A percentile compares a stretch with the other conserved stretches of the same genome.
Evolutionary conservation across 2,797 vertebrate genomes (phyloP).

Genomic region (Argentina silus): DNA sequence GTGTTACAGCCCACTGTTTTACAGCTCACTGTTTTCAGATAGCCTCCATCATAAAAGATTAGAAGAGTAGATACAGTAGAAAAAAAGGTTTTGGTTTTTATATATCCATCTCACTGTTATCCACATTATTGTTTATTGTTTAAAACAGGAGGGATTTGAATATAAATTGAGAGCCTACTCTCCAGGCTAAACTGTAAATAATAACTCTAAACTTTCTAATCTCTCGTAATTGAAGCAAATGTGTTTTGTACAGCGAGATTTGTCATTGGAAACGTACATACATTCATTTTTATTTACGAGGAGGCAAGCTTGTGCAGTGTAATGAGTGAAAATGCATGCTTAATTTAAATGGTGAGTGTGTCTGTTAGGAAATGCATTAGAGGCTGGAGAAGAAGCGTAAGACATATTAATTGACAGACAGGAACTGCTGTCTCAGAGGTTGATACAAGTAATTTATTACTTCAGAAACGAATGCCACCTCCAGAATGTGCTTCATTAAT

Average conservation of each 20-base stretch:
- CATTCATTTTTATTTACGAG: constrained; percentile 96
- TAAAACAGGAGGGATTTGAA: constrained; percentile 75
- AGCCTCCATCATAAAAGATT: constrained; percentile 26
- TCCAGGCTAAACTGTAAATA: constrained; percentile 83
- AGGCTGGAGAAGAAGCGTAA: constrained; percentile 95
- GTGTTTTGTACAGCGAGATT: constrained; percentile 77
- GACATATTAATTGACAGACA: constrained; percentile 99
- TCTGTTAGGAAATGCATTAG: constrained; percentile 99
- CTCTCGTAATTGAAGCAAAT: constrained; percentile 85
- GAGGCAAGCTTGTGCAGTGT: constrained; percentile 86
- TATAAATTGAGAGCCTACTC: constrained; percentile 77
- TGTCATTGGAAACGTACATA: constrained; percentile 85
- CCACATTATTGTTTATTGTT: constrained; percentile 59
- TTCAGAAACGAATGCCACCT: constrained; percentile 99
- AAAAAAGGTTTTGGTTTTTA: constrained; percentile 61
- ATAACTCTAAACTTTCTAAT: constrained; percentile 81
- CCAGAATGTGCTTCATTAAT: constrained; percentile 99
- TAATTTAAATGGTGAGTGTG: constrained; percentile 99
- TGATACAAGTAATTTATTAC: constrained; percentile 99
- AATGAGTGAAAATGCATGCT: constrained; percentile 98
- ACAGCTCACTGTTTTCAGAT: constrained; percentile 11
- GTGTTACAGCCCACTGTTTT: constrained; percentile 10
- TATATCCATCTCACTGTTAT: constrained; percentile 53
- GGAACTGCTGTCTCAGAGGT: constrained; percentile 99
- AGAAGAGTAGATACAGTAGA: constrained; percentile 19